A percentile compares a stretch with the other conserved stretches of the same genome.
Conservation (phyloP, 1,140 invertebrate species). For the Lepidotrigona ventralis region DNA sequence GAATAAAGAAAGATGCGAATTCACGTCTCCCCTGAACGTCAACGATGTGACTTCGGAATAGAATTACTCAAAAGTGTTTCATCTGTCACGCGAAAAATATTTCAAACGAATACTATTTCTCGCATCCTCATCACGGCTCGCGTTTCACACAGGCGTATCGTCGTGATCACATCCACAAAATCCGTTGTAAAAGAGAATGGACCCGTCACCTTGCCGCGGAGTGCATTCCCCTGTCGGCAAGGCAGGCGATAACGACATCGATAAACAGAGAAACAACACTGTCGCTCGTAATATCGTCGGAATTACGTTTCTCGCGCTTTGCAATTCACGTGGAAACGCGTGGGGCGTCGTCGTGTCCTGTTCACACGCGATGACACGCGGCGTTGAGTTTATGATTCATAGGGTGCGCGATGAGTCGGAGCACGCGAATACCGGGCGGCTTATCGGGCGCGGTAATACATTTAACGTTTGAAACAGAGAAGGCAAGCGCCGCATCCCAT, state of each 20-base stretch:
- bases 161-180: not conserved
- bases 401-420: not conserved
- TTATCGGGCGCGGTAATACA: constrained; percentile 31
- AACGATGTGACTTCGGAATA: too few species aligned
- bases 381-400: constrained; percentile 24
- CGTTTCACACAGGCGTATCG: not conserved
- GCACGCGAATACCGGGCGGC: not conserved
- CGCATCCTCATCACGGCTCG: not conserved
- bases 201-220: rapidly evolving
- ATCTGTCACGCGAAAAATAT: too few species aligned
- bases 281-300: not conserved
- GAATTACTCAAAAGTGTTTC: too few species aligned
- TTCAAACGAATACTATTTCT: too few species aligned
- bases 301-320: not conserved
- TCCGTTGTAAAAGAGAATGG: too few species aligned
- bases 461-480: constrained; percentile 21
- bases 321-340: not conserved
- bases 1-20: too few species aligned
- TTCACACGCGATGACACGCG: too few species aligned
- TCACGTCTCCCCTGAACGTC: too few species aligned
- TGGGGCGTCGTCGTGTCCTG: not conserved
- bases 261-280: not conserved
- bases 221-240: not conserved
- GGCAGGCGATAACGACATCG: not conserved
- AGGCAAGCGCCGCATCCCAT: not conserved